These are phyloP conservation scores for Crioceris asparagi DNA, from an alignment of 2,888 invertebrate species.

Conservation along the genomic window DNA sequence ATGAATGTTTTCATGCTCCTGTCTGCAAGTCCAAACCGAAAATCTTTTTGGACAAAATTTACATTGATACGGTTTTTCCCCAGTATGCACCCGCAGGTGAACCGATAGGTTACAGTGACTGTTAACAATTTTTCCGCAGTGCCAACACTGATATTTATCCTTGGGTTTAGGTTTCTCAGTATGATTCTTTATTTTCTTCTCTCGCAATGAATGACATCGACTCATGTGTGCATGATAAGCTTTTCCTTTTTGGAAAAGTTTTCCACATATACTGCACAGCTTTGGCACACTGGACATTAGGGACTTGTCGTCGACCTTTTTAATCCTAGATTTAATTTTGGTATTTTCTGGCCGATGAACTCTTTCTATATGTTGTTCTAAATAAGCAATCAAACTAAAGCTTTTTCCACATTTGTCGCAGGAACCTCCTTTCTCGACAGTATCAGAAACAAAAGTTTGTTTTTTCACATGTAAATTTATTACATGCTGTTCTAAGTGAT, in stretches of 20 bases:
- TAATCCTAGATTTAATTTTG: constrained; percentile 3
- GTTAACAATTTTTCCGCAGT: constrained; percentile 13
- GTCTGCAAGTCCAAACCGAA: constrained; percentile 22
- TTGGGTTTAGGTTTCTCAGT: constrained; percentile 7
- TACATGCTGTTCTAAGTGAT: constrained; percentile 21
- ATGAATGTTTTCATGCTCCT: constrained; percentile 22
- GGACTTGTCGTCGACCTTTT: too few species aligned
- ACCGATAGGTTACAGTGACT: constrained; percentile 21
- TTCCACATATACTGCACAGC: constrained; percentile 14
- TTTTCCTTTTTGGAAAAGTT: constrained; percentile 13
- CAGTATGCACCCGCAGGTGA: constrained; percentile 24
- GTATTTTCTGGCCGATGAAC: constrained; percentile 5
- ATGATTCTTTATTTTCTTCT: background rate
- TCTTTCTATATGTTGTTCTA: constrained; percentile 8
- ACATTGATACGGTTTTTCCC: constrained; percentile 26
- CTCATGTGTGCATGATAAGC: constrained; percentile 13
- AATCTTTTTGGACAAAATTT: constrained; percentile 25
- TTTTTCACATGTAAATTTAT: constrained; percentile 22
- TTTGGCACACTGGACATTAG: constrained; percentile 7
- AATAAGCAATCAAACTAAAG: constrained; percentile 19
- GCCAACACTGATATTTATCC: constrained; percentile 12
- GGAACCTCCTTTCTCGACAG: background rate
- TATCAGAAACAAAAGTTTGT: constrained; percentile 17
- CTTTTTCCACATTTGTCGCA: constrained; percentile 25
- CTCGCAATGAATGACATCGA: constrained; percentile 13